phyloP scores from a whole-genome alignment of 2,113 vertebrate species.

The Lampris incognitus region DNA sequence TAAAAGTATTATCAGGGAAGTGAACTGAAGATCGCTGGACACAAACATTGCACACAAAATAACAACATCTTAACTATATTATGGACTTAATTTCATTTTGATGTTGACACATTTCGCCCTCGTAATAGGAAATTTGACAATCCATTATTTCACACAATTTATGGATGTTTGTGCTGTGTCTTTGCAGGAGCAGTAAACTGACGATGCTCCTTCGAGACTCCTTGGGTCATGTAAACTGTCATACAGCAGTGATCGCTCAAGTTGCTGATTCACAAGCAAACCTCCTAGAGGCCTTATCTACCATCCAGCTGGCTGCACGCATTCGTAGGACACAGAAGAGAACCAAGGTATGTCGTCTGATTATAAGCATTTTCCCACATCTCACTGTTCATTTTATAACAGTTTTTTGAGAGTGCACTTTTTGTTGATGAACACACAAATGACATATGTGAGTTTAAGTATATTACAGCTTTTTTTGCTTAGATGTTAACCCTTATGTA shows the following conservation, averaged over 20 bases:
- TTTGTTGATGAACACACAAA: too few species aligned
- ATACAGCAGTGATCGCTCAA: slow-evolving; percentile 93
- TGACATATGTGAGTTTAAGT: too few species aligned
- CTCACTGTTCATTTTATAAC: background rate
- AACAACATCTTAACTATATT: too few species aligned
- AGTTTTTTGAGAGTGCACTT: too few species aligned
- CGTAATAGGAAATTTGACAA: background rate
- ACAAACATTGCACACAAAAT: too few species aligned
- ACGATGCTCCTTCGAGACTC: slow-evolving; percentile 95
- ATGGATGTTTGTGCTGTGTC: slow-evolving; percentile 9
- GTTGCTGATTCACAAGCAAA: slow-evolving; percentile 85
- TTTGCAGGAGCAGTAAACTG: slow-evolving; percentile 91
- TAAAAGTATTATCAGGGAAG: too few species aligned
- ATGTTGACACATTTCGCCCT: too few species aligned
- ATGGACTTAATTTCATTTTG: too few species aligned
- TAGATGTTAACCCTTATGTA: too few species aligned
- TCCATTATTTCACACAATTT: background rate
- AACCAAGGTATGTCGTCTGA: slow-evolving; percentile 83
- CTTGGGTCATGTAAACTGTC: slow-evolving; percentile 91
- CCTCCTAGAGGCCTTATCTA: slow-evolving; percentile 91
- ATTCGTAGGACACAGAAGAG: slow-evolving; percentile 94
- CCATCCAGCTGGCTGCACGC: slow-evolving; percentile 91
- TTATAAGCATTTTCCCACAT: background rate
- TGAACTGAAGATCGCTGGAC: too few species aligned
- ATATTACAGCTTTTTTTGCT: too few species aligned